A percentile compares a stretch with the other conserved stretches of the same genome.
These are phyloP conservation scores for Pelecanoides urinatrix DNA, from an alignment of 2,113 vertebrate species.

Conservation along the genomic window DNA sequence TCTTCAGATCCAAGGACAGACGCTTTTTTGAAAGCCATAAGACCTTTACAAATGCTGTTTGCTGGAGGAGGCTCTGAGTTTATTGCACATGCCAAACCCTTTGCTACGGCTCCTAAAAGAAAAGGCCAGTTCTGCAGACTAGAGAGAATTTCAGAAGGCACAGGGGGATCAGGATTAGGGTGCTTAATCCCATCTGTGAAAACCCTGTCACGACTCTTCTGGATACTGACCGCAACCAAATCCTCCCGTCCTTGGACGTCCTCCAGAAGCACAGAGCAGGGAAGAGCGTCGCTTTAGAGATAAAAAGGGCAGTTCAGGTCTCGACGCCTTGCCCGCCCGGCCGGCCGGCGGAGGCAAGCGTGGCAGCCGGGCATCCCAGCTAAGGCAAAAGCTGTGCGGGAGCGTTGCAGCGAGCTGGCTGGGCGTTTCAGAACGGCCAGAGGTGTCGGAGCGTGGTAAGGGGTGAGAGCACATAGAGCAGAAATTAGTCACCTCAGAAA, in stretches of 20 bases:
- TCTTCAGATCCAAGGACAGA: not conserved
- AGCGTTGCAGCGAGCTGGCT: not conserved
- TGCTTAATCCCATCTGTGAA: not conserved
- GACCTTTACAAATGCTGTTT: not conserved
- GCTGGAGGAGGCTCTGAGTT: not conserved
- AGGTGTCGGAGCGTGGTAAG: not conserved
- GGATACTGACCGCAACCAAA: not conserved
- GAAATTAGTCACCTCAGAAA: not conserved
- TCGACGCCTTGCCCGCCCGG: not conserved
- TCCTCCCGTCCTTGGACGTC: not conserved
- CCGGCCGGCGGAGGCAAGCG: rapidly evolving
- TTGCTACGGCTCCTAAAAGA: not conserved
- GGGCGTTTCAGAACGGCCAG: not conserved
- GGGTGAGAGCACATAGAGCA: not conserved
- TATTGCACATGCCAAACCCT: not conserved
- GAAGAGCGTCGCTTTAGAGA: not conserved
- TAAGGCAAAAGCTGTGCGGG: not conserved
- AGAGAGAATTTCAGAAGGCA: not conserved
- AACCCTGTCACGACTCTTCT: not conserved
- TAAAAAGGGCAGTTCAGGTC: not conserved
- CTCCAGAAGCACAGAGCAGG: not conserved
- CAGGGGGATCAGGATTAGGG: not conserved
- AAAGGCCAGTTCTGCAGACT: not conserved
- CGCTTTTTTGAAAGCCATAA: not conserved
- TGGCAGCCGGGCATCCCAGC: not conserved